phyloP scores from a whole-genome alignment of 2,113 vertebrate genomes.

The Budorcas taxicolor region DNA sequence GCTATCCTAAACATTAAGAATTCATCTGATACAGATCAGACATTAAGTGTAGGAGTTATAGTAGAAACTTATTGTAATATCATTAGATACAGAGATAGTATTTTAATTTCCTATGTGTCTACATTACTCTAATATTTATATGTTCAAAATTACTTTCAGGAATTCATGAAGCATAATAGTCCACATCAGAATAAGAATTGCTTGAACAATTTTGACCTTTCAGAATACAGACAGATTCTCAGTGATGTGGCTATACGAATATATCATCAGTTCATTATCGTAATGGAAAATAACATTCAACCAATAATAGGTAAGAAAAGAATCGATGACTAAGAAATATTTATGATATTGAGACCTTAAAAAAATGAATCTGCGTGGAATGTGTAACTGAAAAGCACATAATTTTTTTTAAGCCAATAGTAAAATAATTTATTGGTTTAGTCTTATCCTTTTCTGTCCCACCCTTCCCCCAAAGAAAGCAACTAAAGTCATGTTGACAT shows the following conservation, averaged over 20 bases:
- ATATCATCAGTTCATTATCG: slow-evolving; percentile 89
- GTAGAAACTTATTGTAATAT: not conserved
- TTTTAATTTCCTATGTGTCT: not conserved
- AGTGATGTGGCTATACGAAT: slow-evolving; percentile 95
- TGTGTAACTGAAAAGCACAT: not conserved
- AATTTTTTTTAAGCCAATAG: not conserved
- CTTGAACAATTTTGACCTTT: slow-evolving; percentile 94
- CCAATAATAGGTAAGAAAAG: slow-evolving; percentile 90
- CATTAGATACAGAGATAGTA: not conserved
- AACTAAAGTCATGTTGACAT: not conserved
- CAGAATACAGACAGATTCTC: slow-evolving; percentile 94
- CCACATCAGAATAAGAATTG: slow-evolving; percentile 92
- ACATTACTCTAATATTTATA: not conserved
- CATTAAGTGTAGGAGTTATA: not conserved
- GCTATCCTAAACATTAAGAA: not conserved
- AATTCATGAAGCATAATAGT: slow-evolving; percentile 90
- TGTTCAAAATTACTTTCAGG: slow-evolving; percentile 79
- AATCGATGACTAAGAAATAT: not conserved
- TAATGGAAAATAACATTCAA: slow-evolving; percentile 89
- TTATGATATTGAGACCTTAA: not conserved
- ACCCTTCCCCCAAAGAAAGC: not conserved
- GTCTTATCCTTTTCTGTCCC: not conserved
- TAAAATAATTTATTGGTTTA: not conserved
- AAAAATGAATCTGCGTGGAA: not conserved
- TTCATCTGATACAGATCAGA: not conserved